Conservation (phyloP, 2,797 vertebrate species). For the Mareca strepera region DNA sequence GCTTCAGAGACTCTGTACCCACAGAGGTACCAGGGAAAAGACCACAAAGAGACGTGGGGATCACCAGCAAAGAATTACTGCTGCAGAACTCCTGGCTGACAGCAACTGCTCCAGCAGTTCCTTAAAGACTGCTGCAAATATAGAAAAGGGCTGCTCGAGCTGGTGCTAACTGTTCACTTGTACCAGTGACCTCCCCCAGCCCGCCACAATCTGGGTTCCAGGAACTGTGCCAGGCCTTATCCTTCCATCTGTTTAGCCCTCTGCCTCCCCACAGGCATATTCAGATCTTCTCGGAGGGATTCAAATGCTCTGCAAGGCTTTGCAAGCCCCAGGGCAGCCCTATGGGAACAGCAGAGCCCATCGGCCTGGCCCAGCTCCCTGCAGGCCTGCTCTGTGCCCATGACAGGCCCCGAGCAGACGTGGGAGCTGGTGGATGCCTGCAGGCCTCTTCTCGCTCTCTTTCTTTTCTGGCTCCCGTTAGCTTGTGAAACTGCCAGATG, state of each 20-base stretch:
- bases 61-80: background rate
- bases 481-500: background rate
- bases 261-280: background rate
- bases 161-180: background rate
- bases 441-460: background rate
- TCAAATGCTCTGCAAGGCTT: rapidly evolving
- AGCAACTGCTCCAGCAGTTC: background rate
- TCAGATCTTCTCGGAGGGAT: background rate
- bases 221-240: background rate
- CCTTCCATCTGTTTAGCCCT: background rate
- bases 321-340: background rate
- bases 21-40: background rate
- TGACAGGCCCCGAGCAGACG: background rate
- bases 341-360: background rate
- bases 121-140: background rate
- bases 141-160: background rate
- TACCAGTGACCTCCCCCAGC: background rate
- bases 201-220: background rate
- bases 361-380: background rate
- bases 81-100: background rate
- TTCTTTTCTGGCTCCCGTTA: background rate
- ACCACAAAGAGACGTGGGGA: background rate
- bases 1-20: background rate
- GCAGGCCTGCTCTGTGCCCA: background rate
- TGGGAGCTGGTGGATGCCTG: rapidly evolving